Conservation (phyloP, 2,888 invertebrate genomes). For the Drosophila barbarae region DNA sequence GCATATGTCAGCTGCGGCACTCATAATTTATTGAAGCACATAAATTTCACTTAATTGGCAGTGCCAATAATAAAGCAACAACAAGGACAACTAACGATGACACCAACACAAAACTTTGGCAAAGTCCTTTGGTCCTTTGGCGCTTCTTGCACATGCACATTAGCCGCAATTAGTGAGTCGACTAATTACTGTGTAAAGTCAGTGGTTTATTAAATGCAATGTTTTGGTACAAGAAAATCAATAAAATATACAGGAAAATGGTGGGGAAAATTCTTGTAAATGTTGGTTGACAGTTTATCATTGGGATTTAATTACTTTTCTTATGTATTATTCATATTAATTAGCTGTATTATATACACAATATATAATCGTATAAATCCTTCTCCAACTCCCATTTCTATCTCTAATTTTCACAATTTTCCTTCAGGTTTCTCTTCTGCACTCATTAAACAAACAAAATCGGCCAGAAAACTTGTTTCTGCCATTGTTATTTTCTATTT, state of each 20-base stretch:
- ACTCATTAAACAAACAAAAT: slow-evolving; percentile 59
- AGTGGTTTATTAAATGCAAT: slow-evolving; percentile 26
- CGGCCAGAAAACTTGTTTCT: slow-evolving; percentile 39
- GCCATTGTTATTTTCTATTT: slow-evolving; percentile 55
- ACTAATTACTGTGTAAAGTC: slow-evolving; percentile 50
- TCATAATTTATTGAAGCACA: slow-evolving; percentile 71
- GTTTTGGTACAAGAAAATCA: slow-evolving; percentile 6
- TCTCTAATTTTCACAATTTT: slow-evolving; percentile 3
- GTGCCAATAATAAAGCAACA: slow-evolving; percentile 58
- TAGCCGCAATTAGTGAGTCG: slow-evolving; percentile 57
- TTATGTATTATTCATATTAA: neutral
- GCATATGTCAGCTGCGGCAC: slow-evolving; percentile 67
- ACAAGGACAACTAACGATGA: slow-evolving; percentile 32
- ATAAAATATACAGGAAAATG: neutral
- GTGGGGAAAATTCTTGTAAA: neutral
- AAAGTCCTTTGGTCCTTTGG: slow-evolving; percentile 38
- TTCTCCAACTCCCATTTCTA: too few relatives aligned
- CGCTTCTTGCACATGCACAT: slow-evolving; percentile 48
- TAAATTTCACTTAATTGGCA: slow-evolving; percentile 73
- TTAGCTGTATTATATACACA: neutral
- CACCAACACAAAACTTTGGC: slow-evolving; percentile 37
- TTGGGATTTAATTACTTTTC: neutral
- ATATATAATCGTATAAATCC: neutral
- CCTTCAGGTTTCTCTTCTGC: neutral
- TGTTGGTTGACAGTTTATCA: neutral